Evolutionary conservation across 2,888 invertebrate species (phyloP), one percentile per base, ranked within the genome.

Genomic region (Chrysotoxum bicinctum): DNA sequence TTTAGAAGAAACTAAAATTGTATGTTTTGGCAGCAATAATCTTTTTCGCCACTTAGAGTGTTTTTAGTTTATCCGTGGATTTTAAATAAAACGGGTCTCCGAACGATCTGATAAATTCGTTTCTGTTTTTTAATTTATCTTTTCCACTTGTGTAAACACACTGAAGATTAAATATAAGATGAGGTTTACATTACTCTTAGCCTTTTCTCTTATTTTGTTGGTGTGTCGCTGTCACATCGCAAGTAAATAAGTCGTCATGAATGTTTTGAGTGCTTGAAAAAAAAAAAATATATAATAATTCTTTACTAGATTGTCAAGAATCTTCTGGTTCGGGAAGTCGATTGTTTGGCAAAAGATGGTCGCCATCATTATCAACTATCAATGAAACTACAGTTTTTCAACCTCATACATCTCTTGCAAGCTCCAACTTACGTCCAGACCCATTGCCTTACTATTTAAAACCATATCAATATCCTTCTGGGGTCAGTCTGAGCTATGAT

Each of bases 241-340:
- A 26, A 48, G 83, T 83, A 74, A 8, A 52, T 64, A 16, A 23
- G n/a, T 43, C 26, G n/a, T 16, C n/a, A 1, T 10, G 12, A 30
- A 21, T 16, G 16, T 10, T n/a, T 21, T n/a, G 4, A 6, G 6
- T 16, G 40, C 14, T 52, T 9, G 12, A 26, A 7, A 52, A 58
- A 26, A 26, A 52, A n/a, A 16, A 12, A 35, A 10, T 2, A 35
- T 12, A 10, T 2, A 35, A 2, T 35, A 10, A 48, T 21, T 14
- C 50, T 30, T 19, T 1, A 2, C n/a, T n/a, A 83, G 83, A 78
- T n/a, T 78, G 73, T 26, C 69, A 69, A 70, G 74, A 26, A n/a
- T n/a, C n/a, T n/a, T n/a, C n/a, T n/a, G n/a, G n/a, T n/a, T n/a
- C n/a, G n/a, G n/a, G n/a, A n/a, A n/a, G n/a, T n/a, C n/a, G n/a